phyloP scores from a whole-genome alignment of 2,113 vertebrate species.

The Nothobranchius furzeri region DNA sequence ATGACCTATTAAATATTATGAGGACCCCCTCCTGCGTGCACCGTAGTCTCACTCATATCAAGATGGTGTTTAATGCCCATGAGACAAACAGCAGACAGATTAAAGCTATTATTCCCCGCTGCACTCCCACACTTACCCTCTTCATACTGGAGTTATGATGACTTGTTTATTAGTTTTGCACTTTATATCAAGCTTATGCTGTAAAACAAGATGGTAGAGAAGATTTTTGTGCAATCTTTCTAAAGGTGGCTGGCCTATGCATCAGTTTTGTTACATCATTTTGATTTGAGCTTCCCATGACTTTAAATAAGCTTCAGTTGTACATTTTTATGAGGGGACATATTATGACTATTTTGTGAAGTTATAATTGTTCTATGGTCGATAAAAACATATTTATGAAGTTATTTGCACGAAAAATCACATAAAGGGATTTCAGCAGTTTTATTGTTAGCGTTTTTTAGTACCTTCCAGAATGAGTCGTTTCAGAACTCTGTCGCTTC shows the following conservation, averaged over 20 bases:
- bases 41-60: slow-evolving; percentile 79
- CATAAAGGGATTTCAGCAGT: too few species aligned
- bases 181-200: slow-evolving; percentile 64
- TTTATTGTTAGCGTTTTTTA: too few species aligned
- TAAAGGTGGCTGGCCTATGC: slow-evolving; percentile 48
- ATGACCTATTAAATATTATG: slow-evolving; percentile 87
- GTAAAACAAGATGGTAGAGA: slow-evolving; percentile 47
- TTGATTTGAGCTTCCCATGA: too few species aligned
- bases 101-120: slow-evolving; percentile 77
- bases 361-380: too few species aligned
- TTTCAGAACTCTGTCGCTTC: too few species aligned
- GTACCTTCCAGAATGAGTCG: too few species aligned
- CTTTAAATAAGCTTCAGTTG: too few species aligned
- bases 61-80: slow-evolving; percentile 84
- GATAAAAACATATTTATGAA: too few species aligned
- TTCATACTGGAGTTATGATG: slow-evolving; percentile 75
- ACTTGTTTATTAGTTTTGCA: slow-evolving; percentile 77
- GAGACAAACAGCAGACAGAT: slow-evolving; percentile 84
- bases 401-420: too few species aligned
- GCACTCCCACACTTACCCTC: slow-evolving; percentile 74
- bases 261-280: slow-evolving; percentile 19
- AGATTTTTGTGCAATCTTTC: slow-evolving; percentile 48
- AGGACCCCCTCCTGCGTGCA: slow-evolving; percentile 80
- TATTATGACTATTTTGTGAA: too few species aligned
- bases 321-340: too few species aligned